phyloP scores from a whole-genome alignment of 1,140 invertebrate species.

The Drosophila tsacasi region DNA sequence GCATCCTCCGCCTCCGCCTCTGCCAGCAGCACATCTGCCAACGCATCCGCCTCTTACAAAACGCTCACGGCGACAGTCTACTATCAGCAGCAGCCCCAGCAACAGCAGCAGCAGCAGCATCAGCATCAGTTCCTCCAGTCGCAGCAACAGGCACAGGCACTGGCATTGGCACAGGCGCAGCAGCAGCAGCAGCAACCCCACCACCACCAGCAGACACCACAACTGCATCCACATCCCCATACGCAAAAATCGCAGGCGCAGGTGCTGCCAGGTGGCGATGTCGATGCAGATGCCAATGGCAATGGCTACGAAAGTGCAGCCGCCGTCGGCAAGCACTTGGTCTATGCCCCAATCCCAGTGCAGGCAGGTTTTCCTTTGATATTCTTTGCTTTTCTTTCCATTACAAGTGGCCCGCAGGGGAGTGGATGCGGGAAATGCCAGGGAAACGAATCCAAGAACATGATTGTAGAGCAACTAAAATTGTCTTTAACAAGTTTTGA shows the following conservation, averaged over 20 bases:
- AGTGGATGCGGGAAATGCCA: constrained; percentile 5
- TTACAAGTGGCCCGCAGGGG: constrained; percentile 1
- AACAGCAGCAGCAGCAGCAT: constrained; percentile 22
- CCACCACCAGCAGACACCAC: constrained; percentile 26
- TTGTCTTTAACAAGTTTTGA: too few relatives aligned
- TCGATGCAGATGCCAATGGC: constrained; percentile 13
- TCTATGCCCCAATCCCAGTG: constrained; percentile 57
- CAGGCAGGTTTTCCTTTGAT: constrained; percentile 75
- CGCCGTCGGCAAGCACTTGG: constrained; percentile 51
- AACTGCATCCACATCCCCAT: constrained; percentile 13
- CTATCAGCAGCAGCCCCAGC: constrained; percentile 67
- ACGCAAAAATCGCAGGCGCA: constrained; percentile 10
- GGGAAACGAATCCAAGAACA: constrained; percentile 4
- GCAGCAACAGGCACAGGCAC: constrained; percentile 20
- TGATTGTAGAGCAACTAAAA: not conserved
- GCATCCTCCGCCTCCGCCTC: not conserved
- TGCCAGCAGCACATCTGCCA: not conserved
- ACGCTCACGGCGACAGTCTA: constrained; percentile 73
- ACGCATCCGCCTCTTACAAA: constrained; percentile 35
- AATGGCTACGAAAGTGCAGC: constrained; percentile 48
- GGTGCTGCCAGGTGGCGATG: constrained; percentile 14
- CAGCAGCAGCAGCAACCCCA: constrained; percentile 26
- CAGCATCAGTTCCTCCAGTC: constrained; percentile 37
- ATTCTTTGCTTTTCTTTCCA: constrained; percentile 39
- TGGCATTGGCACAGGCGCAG: constrained; percentile 9